Evolutionary conservation across 2,113 vertebrate genomes (phyloP), one percentile per base, ranked within the genome.

Genomic region (Perognathus longimembris): DNA sequence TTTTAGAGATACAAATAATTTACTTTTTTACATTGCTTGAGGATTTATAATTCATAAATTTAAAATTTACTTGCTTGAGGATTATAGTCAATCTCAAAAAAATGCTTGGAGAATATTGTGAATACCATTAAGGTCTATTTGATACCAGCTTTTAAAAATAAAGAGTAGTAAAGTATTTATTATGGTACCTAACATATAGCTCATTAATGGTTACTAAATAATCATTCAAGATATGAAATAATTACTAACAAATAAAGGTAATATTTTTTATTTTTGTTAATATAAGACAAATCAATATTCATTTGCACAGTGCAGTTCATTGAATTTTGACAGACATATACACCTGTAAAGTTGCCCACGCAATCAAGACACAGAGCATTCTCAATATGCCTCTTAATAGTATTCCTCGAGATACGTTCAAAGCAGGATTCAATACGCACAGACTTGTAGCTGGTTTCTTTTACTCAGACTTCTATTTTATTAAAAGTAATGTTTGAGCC

Each of bases 1-100:
- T 91, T 93, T 85, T 81, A 73, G 80, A 15, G 11, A 64, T 45
- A 71, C 70, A 91, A 95, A 50, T 63, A 74, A 69, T 61, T 79
- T 5, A 38, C 20, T 71, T 54, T 1, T 0, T 28, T 54, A 26
- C 7, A 36, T 59, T 95, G 78, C n/a, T 54, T n/a, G 8, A 73
- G 6, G 63, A 42, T 81, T 89, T n/a, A n/a, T n/a, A n/a, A n/a
- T n/a, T n/a, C n/a, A n/a, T n/a, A n/a, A n/a, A n/a, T n/a, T n/a
- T n/a, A n/a, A n/a, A 89, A 24, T 45, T 45, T 45, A 45, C 45
- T 45, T n/a, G 24, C 70, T 54, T n/a, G 11, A 73, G 6, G 63
- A 42, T 81, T 89, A 21, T 0, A 54, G 42, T 42, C 79, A 88
- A 67, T 6, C 30, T 67, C 54, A 81, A 64, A 81, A 64, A n/a